A percentile compares a stretch with the other conserved stretches of the same genome.
Evolutionary conservation across 2,888 invertebrate species (phyloP).

Genomic region (Suillia variegata): DNA sequence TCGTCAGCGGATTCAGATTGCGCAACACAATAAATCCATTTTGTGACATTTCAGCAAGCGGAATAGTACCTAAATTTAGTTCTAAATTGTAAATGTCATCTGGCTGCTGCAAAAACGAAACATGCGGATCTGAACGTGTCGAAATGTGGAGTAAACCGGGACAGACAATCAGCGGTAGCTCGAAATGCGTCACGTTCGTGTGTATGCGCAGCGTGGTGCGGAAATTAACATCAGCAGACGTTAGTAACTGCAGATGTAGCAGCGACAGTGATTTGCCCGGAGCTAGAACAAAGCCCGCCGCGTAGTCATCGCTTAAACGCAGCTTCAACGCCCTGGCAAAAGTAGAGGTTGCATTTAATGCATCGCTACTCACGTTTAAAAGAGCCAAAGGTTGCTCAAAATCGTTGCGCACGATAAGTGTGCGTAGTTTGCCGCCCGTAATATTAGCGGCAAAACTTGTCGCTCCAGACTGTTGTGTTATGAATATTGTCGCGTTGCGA

Average conservation of each 20-base stretch:
- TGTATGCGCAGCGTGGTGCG: slow-evolving; percentile 54
- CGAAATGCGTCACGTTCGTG: slow-evolving; percentile 64
- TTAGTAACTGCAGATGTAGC: slow-evolving; percentile 46
- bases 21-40: slow-evolving; percentile 52
- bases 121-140: too few species aligned
- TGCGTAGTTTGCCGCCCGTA: slow-evolving; percentile 60
- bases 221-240: slow-evolving; percentile 43
- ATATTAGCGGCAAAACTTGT: too few species aligned
- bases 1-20: slow-evolving; percentile 56
- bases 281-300: slow-evolving; percentile 32
- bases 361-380: slow-evolving; percentile 71
- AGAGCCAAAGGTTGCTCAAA: slow-evolving; percentile 76
- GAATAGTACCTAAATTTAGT: slow-evolving; percentile 57
- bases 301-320: slow-evolving; percentile 8
- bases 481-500: slow-evolving; percentile 50
- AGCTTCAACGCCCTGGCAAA: slow-evolving; percentile 38
- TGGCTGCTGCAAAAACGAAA: slow-evolving; percentile 31
- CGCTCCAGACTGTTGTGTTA: slow-evolving; percentile 43
- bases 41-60: slow-evolving; percentile 53
- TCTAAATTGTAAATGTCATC: slow-evolving; percentile 43
- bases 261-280: slow-evolving; percentile 48
- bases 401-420: slow-evolving; percentile 72
- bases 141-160: slow-evolving; percentile 59
- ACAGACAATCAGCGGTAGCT: slow-evolving; percentile 63
- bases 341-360: slow-evolving; percentile 35